Evolutionary conservation across 2,797 vertebrate genomes (phyloP), one percentile per base, ranked within the genome.

Genomic region (Taenioides sp.): DNA sequence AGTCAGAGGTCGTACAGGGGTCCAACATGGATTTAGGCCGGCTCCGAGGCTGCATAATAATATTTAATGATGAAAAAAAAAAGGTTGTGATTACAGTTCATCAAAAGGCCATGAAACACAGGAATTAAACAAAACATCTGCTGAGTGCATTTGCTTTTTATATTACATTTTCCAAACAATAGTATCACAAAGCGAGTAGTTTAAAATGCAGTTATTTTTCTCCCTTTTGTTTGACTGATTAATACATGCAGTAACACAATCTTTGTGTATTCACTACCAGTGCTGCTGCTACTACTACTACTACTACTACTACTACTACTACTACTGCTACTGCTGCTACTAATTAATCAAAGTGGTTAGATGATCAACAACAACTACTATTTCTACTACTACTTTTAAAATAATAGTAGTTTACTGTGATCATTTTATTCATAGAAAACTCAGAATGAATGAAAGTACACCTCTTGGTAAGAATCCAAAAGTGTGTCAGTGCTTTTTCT

Each of bases 351-450:
- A 27, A 27, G 25, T 27, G 2, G 25, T 27, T 27, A 27, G 1
- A 2, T 27, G 25, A 27, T 27, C 37, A 11, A 4, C 37, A 11
- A 10, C 37, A 11, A 40, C 47, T 16, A 17, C 47, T 49, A 49
- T 7, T 34, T 4, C 37, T 40, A 12, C 10, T 43, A 3, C 11
- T 43, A 14, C 40, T 43, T 43, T 43, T 43, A 10, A 14, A 43
- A 14, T 3, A 43, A 0, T 12, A 43, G 40, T 43, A 43, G 10
- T 12, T 40, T 12, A 11, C 37, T 11, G 10, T 40, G 40, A 43
- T 43, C 34, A 47, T 23, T 70, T 75, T 57, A 72, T 75, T 52
- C 65, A 57, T 52, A 65, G 28, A 58, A 61, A 68, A 54, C 7
- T 37, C 34, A 10, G 17, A 50, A 49, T 76, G 40, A 65, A 23